Evolutionary conservation across 2,113 vertebrate genomes (phyloP).

Genomic region (Nothoprocta pentlandii): DNA sequence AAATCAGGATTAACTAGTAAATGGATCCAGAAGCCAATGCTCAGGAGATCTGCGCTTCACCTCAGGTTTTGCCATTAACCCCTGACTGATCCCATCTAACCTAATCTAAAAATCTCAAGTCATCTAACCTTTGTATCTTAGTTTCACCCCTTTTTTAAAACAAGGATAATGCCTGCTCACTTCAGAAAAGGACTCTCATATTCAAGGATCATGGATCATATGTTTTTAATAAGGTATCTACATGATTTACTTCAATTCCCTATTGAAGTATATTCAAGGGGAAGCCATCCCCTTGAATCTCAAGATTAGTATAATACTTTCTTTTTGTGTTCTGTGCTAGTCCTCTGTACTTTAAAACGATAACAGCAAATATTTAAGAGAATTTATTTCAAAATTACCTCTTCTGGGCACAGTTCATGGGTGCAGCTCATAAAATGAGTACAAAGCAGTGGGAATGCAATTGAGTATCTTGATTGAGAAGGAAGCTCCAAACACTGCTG

Average conservation of each 20-base stretch:
- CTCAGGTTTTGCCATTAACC: background rate
- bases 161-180: background rate
- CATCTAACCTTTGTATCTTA: background rate
- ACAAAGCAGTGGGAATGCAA: conserved; percentile 97
- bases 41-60: background rate
- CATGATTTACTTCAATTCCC: background rate
- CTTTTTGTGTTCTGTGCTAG: background rate
- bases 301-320: background rate
- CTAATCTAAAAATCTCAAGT: no score
- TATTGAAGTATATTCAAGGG: no score
- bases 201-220: background rate
- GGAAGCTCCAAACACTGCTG: conserved; percentile 99
- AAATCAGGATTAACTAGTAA: background rate
- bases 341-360: fast-evolving
- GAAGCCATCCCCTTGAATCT: background rate
- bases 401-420: conserved; percentile 96
- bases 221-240: background rate
- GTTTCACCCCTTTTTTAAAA: background rate
- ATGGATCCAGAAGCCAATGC: no score
- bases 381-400: conserved; percentile 82
- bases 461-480: conserved; percentile 96
- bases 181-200: background rate
- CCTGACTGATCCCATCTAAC: background rate
- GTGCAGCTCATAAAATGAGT: conserved; percentile 99
- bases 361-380: background rate